phyloP scores from a whole-genome alignment of 37 sponge, comb jelly and placozoan genomes.

The Amphimedon queenslandica region DNA sequence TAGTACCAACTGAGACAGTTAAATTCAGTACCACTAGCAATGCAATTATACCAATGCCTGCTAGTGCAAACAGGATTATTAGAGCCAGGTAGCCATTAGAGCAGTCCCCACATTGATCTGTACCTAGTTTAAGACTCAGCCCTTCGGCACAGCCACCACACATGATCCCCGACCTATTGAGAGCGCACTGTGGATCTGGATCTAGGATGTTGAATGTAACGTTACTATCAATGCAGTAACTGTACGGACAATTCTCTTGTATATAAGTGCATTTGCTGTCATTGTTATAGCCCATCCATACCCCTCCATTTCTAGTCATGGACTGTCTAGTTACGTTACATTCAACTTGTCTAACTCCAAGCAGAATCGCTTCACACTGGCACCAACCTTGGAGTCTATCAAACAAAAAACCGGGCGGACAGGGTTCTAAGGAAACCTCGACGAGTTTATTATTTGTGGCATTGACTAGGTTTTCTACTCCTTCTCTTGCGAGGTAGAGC shows the following conservation, averaged over 20 bases:
- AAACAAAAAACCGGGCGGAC: constrained; percentile 5
- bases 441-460: neutral
- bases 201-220: neutral
- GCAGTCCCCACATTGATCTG: constrained; percentile 11
- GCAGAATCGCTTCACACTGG: neutral
- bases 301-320: neutral
- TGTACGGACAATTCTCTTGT: neutral
- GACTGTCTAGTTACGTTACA: neutral
- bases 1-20: neutral
- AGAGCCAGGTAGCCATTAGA: constrained; percentile 24
- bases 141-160: constrained; percentile 25
- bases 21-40: neutral
- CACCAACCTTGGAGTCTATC: neutral
- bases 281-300: neutral
- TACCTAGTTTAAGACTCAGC: constrained; percentile 20
- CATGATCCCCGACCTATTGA: constrained; percentile 14
- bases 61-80: constrained; percentile 10
- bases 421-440: neutral
- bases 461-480: neutral
- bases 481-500: neutral
- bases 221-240: neutral
- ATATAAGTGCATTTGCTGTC: neutral
- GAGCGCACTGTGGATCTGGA: constrained; percentile 3
- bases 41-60: constrained; percentile 23
- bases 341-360: neutral